These are phyloP conservation scores for Strigops habroptila DNA, from an alignment of 2,113 vertebrate species.

Conservation along the genomic window DNA sequence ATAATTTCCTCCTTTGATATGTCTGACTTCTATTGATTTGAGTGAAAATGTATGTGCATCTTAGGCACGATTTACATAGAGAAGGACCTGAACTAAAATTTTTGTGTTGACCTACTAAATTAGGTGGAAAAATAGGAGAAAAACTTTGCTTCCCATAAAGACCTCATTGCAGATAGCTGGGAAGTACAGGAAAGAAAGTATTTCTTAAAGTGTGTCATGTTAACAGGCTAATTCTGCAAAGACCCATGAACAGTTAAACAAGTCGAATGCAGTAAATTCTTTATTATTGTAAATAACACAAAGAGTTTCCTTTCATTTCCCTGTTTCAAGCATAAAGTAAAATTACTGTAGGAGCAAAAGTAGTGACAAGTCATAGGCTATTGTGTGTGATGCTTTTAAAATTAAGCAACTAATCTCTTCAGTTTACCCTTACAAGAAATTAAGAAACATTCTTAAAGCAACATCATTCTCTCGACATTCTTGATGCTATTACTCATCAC, in stretches of 20 bases:
- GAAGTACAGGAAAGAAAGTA: not conserved
- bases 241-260: not conserved
- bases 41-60: slow-evolving; percentile 42
- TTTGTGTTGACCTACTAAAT: not conserved
- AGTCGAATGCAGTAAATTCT: not conserved
- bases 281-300: not conserved
- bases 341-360: not conserved
- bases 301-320: not conserved
- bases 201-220: not conserved
- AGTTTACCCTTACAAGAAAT: not conserved
- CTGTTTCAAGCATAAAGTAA: not conserved
- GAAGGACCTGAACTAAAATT: slow-evolving; percentile 16
- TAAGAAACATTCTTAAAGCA: not conserved
- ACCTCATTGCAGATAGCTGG: not conserved
- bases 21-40: slow-evolving; percentile 44
- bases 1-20: slow-evolving; percentile 58
- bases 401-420: not conserved
- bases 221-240: not conserved
- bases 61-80: slow-evolving; percentile 1
- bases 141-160: not conserved
- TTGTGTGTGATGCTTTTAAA: not conserved
- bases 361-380: not conserved
- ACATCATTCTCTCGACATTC: not conserved
- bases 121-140: not conserved
- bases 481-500: not conserved